phyloP scores from a whole-genome alignment of 2,888 invertebrate species.

The Cremastobaeus sp. region DNA sequence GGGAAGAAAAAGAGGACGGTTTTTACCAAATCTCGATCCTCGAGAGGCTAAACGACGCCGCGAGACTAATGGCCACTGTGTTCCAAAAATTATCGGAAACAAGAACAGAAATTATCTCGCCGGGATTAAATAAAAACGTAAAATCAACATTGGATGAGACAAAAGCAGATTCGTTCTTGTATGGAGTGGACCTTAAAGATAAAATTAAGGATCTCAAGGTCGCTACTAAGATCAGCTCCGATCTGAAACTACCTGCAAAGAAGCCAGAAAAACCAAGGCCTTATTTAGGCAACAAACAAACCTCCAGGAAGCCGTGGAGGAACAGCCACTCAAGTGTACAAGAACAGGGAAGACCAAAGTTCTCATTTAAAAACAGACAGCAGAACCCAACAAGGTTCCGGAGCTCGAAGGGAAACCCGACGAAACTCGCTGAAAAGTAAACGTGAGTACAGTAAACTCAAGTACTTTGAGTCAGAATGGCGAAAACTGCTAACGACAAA shows the following conservation, averaged over 20 bases:
- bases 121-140: constrained; percentile 34
- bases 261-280: not conserved
- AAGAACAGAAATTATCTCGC: constrained; percentile 43
- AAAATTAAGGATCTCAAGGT: constrained; percentile 11
- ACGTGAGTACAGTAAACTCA: constrained; percentile 7
- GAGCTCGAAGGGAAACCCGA: no score
- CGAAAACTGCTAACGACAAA: constrained; percentile 10
- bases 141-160: constrained; percentile 29
- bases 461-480: not conserved
- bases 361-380: constrained; percentile 3
- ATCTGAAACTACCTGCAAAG: constrained; percentile 1
- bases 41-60: constrained; percentile 11
- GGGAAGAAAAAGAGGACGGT: constrained; percentile 26
- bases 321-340: not conserved
- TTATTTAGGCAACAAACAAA: constrained; percentile 13
- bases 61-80: constrained; percentile 1
- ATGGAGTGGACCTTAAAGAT: constrained; percentile 12
- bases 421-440: constrained; percentile 6
- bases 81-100: constrained; percentile 28
- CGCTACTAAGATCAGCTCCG: not conserved
- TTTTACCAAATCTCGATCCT: constrained; percentile 25
- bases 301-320: not conserved
- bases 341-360: constrained; percentile 1
- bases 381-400: no score
- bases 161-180: constrained; percentile 22